Evolutionary conservation across 2,888 invertebrate genomes (phyloP).

Genomic region (Calliphora vomitoria): DNA sequence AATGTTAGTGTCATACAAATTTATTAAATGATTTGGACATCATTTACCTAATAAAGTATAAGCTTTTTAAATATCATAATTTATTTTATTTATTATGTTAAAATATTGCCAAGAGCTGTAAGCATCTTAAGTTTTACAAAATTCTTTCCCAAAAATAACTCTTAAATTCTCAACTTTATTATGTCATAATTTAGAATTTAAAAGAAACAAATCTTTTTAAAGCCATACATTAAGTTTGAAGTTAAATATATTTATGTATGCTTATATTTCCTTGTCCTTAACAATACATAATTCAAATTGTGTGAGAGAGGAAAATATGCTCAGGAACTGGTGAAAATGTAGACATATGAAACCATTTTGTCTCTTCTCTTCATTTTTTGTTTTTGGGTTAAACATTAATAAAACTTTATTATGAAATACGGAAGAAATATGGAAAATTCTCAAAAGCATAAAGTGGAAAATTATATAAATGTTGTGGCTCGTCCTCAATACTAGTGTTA

Average conservation of each 20-base stretch:
- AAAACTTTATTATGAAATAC: constrained; percentile 30
- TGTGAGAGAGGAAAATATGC: neutral
- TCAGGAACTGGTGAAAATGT: neutral
- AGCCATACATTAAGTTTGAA: constrained; percentile 26
- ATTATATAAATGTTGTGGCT: neutral
- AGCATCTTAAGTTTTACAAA: no score
- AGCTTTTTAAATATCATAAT: no score
- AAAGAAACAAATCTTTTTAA: neutral
- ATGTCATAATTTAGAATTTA: neutral
- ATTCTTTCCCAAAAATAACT: neutral
- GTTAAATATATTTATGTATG: neutral
- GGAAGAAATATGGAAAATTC: neutral
- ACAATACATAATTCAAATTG: constrained; percentile 16
- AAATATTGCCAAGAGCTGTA: no score
- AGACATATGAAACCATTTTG: constrained; percentile 2
- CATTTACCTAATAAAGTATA: no score
- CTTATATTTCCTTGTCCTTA: neutral
- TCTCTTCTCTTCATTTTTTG: neutral
- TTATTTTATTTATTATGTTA: no score
- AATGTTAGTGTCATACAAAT: neutral
- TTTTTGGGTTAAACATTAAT: neutral
- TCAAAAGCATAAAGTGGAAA: constrained; percentile 30
- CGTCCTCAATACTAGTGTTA: neutral
- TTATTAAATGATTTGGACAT: constrained; percentile 3
- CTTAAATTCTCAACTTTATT: neutral